A percentile compares a stretch with the other conserved stretches of the same genome.
Conservation (phyloP, 2,113 vertebrate genomes). For the Saimiri boliviensis region DNA sequence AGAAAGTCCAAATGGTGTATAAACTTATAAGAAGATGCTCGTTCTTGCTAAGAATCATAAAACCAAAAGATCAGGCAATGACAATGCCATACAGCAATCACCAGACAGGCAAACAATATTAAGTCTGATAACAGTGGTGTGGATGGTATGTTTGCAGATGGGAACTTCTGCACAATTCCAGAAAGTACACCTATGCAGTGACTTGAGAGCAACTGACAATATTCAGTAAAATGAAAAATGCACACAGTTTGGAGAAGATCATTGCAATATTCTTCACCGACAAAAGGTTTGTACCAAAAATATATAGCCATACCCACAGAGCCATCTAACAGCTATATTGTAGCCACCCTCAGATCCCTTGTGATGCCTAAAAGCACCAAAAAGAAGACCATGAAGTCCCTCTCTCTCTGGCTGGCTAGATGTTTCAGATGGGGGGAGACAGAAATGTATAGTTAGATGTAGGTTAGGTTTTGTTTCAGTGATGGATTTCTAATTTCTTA, state of each 20-base stretch:
- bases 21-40: no score
- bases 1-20: neutral
- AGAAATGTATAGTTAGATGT: fast-evolving
- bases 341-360: neutral
- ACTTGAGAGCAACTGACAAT: fast-evolving
- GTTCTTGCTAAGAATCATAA: neutral
- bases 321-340: neutral
- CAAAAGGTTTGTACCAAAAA: neutral
- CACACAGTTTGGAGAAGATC: neutral
- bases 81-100: fast-evolving
- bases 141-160: no score
- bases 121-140: neutral
- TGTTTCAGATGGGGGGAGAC: neutral
- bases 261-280: no score
- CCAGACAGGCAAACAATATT: neutral
- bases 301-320: fast-evolving
- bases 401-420: neutral
- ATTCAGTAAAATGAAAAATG: neutral
- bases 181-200: no score
- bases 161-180: no score
- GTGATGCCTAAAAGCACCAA: neutral
- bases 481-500: neutral
- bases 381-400: neutral
- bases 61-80: fast-evolving
- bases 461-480: neutral